These are phyloP conservation scores for Callorhinus ursinus DNA, from an alignment of 2,113 vertebrate species.

Conservation along the genomic window DNA sequence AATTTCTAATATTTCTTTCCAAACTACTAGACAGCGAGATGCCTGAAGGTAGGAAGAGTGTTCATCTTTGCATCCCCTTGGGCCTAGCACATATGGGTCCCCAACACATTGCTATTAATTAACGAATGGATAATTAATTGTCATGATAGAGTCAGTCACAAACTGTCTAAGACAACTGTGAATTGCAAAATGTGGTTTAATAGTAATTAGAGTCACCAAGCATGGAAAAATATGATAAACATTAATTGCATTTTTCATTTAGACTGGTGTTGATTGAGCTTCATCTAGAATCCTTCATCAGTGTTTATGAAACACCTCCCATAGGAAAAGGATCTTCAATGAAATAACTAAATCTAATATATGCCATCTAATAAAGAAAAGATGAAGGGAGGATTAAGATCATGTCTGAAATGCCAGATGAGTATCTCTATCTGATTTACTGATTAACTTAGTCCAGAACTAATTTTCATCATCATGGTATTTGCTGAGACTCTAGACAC, in stretches of 20 bases:
- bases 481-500: constrained; percentile 71
- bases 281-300: constrained; percentile 54
- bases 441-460: constrained; percentile 61
- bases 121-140: background rate
- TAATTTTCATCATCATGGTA: constrained; percentile 68
- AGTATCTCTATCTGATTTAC: constrained; percentile 75
- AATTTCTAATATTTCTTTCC: background rate
- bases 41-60: background rate
- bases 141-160: background rate
- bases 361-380: constrained; percentile 72
- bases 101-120: background rate
- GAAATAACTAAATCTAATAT: constrained; percentile 64
- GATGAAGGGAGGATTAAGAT: constrained; percentile 70
- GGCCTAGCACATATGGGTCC: background rate
- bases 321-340: constrained; percentile 41
- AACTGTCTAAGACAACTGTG: background rate
- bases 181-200: constrained; percentile 18
- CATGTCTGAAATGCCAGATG: constrained; percentile 67
- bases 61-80: background rate
- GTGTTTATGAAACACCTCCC: constrained; percentile 31
- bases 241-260: constrained; percentile 63
- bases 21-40: background rate
- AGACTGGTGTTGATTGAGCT: constrained; percentile 37
- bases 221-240: constrained; percentile 54
- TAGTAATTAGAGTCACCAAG: constrained; percentile 50